Base-by-base conservation (phyloP, 2,113 vertebrate species). In the Pandion haliaetus region DNA sequence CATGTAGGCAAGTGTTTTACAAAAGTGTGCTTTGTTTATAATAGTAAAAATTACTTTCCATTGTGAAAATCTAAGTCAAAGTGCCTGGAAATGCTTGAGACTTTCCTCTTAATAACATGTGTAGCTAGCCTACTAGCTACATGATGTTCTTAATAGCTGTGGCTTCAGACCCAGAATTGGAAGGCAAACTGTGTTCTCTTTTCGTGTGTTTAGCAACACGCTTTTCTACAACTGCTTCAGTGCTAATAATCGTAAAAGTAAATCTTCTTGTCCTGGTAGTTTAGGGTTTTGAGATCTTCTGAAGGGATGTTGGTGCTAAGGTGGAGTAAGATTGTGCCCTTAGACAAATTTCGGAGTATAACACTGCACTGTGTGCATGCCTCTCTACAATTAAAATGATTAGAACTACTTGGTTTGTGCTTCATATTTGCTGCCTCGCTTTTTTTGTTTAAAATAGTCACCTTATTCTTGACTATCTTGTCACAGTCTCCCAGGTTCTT, bases 311-410 rank as follows among this genome's bases (percentile, higher is more conserved):
- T 59, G 38, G 15, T 55, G 44, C 42, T 16, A 49, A 78, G 38
- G 42, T 8, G 34, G 29, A 83, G 13, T 66, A 71, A 62, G 17
- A 32, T 24, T 54, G 17, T 67, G 19, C 32, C 20, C 9, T 50
- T n/a, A 85, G 14, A 32, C 12, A 69, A 23, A 11, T 71, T 88
- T 87, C 50, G 34, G 42, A 71, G 7, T 47, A 5, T 65, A 71
- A 40, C 12, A 2, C 5, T 54, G 50, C 12, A 8, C 3, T 76
- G 57, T 59, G 0, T 1, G 3, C 40, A 11, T 38, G 32, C 3
- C 14, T 66, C 9, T 61, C 9, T 34, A 9, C 45, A 54, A 2
- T 54, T 82, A 40, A 78, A 76, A 59, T 67, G 0, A 8, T 34
- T 55, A 86, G 18, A 85, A 23, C 23, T 52, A 4, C 14, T 85